Conservation (phyloP, 1,140 invertebrate species). For the Oedothorax gibbosus region DNA sequence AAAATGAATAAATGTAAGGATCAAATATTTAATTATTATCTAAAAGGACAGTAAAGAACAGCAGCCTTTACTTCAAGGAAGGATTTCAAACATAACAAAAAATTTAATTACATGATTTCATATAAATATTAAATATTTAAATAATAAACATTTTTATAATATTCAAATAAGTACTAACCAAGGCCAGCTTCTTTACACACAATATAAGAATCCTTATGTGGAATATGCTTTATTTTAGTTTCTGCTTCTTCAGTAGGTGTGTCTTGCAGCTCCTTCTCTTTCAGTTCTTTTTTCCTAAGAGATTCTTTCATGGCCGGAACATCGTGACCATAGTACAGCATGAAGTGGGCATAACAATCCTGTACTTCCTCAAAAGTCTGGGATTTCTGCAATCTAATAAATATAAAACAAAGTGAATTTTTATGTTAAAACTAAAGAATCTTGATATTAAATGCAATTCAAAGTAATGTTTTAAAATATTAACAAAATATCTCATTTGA, state of each 20-base stretch:
- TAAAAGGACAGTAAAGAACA: too few species aligned
- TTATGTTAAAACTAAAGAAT: background rate
- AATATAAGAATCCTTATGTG: slow-evolving; percentile 86
- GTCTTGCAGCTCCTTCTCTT: slow-evolving; percentile 63
- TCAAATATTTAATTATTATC: too few species aligned
- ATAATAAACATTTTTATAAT: too few species aligned
- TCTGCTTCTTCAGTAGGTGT: slow-evolving; percentile 71
- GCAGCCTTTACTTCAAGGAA: too few species aligned
- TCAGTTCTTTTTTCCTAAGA: slow-evolving; percentile 62
- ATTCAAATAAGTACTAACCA: slow-evolving; percentile 69
- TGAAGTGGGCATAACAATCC: slow-evolving; percentile 93
- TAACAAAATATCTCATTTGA: background rate
- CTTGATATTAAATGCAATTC: background rate
- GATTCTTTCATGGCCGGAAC: slow-evolving; percentile 86
- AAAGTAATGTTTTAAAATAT: background rate
- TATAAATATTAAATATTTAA: too few species aligned
- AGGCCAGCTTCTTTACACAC: slow-evolving; percentile 87
- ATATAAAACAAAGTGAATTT: slow-evolving; percentile 10
- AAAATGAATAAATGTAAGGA: too few species aligned
- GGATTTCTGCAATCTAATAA: slow-evolving; percentile 72
- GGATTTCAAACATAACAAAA: too few species aligned
- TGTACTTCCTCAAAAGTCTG: slow-evolving; percentile 92
- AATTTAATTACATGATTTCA: too few species aligned
- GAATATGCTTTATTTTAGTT: slow-evolving; percentile 83
- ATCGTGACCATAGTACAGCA: slow-evolving; percentile 90